Conservation (phyloP, 1,140 invertebrate species). For the Pomacea maculata region DNA sequence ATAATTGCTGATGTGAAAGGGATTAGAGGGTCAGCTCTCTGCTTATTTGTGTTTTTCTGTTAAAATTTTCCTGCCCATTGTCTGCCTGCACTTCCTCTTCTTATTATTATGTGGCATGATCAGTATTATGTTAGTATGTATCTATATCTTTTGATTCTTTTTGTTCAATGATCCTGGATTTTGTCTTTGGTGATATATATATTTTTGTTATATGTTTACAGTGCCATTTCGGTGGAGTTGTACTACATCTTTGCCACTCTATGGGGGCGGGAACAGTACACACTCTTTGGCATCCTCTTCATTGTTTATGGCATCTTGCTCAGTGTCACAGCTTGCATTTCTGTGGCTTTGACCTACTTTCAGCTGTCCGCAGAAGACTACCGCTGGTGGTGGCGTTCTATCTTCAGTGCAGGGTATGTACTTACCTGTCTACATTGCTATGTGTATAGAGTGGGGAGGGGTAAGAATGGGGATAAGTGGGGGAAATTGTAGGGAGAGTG, state of each 20-base stretch:
- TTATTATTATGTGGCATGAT: too few relatives aligned
- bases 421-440: not conserved
- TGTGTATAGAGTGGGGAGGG: too few relatives aligned
- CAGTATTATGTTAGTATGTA: too few relatives aligned
- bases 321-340: constrained; percentile 69
- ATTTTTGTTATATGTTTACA: constrained; percentile 35
- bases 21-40: too few relatives aligned
- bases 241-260: constrained; percentile 71
- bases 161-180: too few relatives aligned
- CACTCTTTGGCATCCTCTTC: constrained; percentile 68
- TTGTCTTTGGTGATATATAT: too few relatives aligned
- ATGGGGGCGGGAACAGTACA: constrained; percentile 70
- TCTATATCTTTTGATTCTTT: too few relatives aligned
- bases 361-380: constrained; percentile 70
- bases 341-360: constrained; percentile 70
- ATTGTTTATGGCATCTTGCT: constrained; percentile 69
- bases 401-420: constrained; percentile 67
- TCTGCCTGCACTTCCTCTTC: too few relatives aligned
- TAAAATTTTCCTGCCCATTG: too few relatives aligned
- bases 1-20: too few relatives aligned
- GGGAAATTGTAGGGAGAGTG: not conserved
- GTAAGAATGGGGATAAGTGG: not conserved
- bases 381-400: constrained; percentile 71
- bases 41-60: too few relatives aligned
- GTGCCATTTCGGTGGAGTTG: constrained; percentile 70